These are phyloP conservation scores for Himalopsyche tibetana DNA, from an alignment of 2,888 invertebrate species.

Conservation along the genomic window DNA sequence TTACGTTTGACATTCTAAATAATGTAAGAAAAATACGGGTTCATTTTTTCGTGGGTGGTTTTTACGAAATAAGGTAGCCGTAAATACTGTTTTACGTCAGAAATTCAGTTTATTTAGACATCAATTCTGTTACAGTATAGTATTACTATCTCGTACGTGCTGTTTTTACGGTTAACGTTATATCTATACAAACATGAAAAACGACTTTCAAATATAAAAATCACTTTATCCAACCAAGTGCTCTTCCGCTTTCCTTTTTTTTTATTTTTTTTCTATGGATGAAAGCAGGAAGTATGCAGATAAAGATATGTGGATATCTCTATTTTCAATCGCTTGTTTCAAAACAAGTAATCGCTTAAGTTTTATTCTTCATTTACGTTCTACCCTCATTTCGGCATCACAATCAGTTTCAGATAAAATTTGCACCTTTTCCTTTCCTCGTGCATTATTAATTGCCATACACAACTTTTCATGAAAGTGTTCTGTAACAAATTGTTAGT, in stretches of 20 bases:
- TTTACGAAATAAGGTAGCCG: conserved; percentile 20
- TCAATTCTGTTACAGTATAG: conserved; percentile 24
- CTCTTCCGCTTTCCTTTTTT: not conserved
- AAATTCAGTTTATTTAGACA: conserved; percentile 31
- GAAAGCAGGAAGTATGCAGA: conserved; percentile 17
- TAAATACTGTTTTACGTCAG: conserved; percentile 26
- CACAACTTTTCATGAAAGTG: not conserved
- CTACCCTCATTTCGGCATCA: not conserved
- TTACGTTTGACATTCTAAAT: not conserved
- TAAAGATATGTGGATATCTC: conserved; percentile 13
- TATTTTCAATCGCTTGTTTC: conserved; percentile 17
- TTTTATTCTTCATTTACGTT: conserved; percentile 10
- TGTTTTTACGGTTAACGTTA: conserved; percentile 26
- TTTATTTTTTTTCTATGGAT: not conserved
- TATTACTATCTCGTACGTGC: conserved; percentile 30
- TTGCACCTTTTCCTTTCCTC: not conserved
- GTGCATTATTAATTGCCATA: not conserved
- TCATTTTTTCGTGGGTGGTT: not conserved
- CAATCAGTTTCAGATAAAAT: conserved; percentile 11
- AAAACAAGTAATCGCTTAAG: not conserved
- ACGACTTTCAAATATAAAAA: conserved; percentile 34
- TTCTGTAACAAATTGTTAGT: not conserved
- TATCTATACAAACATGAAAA: conserved; percentile 26
- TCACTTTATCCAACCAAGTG: conserved; percentile 15
- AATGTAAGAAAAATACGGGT: not conserved